phyloP scores from a whole-genome alignment of 1,140 invertebrate genomes.

The Diabrotica virgifera region DNA sequence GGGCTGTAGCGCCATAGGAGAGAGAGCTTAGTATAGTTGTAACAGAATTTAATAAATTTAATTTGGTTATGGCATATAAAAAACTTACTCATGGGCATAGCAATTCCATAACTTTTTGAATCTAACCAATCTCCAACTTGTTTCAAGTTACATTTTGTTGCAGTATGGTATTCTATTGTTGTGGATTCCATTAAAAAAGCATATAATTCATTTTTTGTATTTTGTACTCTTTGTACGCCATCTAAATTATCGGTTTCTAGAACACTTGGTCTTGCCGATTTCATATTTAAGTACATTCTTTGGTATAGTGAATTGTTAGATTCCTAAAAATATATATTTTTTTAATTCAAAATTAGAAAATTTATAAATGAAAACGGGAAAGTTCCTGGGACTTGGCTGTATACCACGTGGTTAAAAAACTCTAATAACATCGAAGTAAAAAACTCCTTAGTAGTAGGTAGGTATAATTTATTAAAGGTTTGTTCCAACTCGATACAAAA shows the following conservation, averaged over 20 bases:
- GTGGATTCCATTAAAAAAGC: slow-evolving; percentile 87
- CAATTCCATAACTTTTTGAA: slow-evolving; percentile 80
- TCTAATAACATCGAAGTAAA: too few relatives aligned
- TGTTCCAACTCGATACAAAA: too few relatives aligned
- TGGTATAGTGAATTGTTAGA: slow-evolving; percentile 70
- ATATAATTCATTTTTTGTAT: slow-evolving; percentile 63
- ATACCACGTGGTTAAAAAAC: too few relatives aligned
- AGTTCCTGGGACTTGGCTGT: too few relatives aligned
- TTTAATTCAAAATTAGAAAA: too few relatives aligned
- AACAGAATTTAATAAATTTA: too few relatives aligned
- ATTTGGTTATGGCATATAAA: too few relatives aligned
- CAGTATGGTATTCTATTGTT: slow-evolving; percentile 73
- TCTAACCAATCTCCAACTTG: slow-evolving; percentile 75
- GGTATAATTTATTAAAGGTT: too few relatives aligned
- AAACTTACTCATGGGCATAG: slow-evolving; percentile 66
- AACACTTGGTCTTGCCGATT: slow-evolving; percentile 72
- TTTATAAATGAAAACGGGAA: too few relatives aligned
- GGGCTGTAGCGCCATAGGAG: too few relatives aligned
- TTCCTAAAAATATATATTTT: slow-evolving; percentile 37
- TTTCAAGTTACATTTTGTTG: slow-evolving; percentile 73
- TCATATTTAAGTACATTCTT: slow-evolving; percentile 74
- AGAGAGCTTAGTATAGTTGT: too few relatives aligned
- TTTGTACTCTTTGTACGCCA: slow-evolving; percentile 77
- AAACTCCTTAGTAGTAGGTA: too few relatives aligned
- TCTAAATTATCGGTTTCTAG: slow-evolving; percentile 78